Evolutionary conservation across 2,888 invertebrate species (phyloP), one percentile per base, ranked within the genome.

Genomic region (Ochlodes sylvanus): DNA sequence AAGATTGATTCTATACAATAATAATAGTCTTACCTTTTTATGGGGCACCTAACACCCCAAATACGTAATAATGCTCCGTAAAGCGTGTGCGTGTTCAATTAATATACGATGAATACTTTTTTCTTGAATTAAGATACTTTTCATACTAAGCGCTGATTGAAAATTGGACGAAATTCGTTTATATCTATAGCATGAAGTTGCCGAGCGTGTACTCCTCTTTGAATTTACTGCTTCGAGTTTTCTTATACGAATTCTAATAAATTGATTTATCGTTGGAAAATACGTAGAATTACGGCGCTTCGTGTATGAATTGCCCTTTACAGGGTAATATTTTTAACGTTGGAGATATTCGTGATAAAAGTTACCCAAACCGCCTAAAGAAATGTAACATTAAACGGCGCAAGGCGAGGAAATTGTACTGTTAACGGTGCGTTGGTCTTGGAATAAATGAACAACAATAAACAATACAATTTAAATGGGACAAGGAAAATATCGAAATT

Each of bases 201-300:
- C 14, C 15, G 55, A 55, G 34, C 34, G 15, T 15, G 34, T 34
- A 55, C 14, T 34, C 32, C 55, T 34, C 34, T 55, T 55, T 55
- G 32, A 55, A 55, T 34, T 55, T 55, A 34, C 55, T 34, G 55
- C 55, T 10, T 55, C 55, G 55, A 7, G 55, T 55, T 55, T 54
- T 34, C 34, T 52, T 55, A 4, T 17, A 34, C 15, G 55, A 55
- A 55, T 55, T 55, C 55, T 55, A 55, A 55, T 55, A 55, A 55
- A 15, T 34, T 55, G 55, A 55, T 55, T 21, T 55, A 55, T 34
- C 55, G 55, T 15, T 55, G 34, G 15, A 55, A 55, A 55, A 34
- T 55, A 55, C n/a, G 34, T 9, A 7, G 6, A 52, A 52, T 52
- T 52, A 52, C 14, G 52, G 52, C 52, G 6, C 27, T 52, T 27